Base-by-base conservation (phyloP, 2,797 vertebrate species). In the Chaetophractus vellerosus region DNA sequence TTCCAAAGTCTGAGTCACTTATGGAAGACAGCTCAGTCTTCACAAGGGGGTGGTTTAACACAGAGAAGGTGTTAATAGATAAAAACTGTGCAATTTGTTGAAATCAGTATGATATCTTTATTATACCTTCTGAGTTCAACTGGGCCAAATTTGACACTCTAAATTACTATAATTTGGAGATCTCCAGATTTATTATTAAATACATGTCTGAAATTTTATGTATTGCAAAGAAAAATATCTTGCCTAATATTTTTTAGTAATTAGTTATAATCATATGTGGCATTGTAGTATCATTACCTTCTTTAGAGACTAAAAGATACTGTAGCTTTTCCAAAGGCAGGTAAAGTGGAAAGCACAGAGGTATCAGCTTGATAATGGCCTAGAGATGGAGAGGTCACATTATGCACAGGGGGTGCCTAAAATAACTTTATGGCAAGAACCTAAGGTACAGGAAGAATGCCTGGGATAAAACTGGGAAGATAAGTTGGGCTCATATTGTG, bases 161-260 rank as follows among this genome's bases (percentile, higher is more conserved):
- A 95, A 97, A 97, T 97, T 98, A 94, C 95, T 96, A 81, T 97
- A 95, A 97, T 97, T 97, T 97, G 68, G 63, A 96, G 52, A 28
- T 78, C 81, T 95, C 57, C 71, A 10, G 61, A 79, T 95, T 95
- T 97, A 55, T 94, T 96, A 96, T 93, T 96, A 96, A 97, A 95
- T 85, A 95, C 41, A 95, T 93, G 48, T 36, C 75, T 95, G 78
- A 96, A 82, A 66, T 93, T 88, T 88, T 83, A 83, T 64, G 75
- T 96, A 91, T 95, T 94, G 45, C 66, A 90, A 94, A 90, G 88
- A 94, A 96, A 91, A 88, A 75, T 89, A 82, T 87, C 38, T 92
- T 94, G 61, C 90, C 75, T 91, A 95, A 89, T 93, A 95, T 92
- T 88, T 96, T 94, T 88, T 81, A 91, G 41, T 90, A 96, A 87